Conservation (phyloP, 2,113 vertebrate species). For the Peromyscus californicus region DNA sequence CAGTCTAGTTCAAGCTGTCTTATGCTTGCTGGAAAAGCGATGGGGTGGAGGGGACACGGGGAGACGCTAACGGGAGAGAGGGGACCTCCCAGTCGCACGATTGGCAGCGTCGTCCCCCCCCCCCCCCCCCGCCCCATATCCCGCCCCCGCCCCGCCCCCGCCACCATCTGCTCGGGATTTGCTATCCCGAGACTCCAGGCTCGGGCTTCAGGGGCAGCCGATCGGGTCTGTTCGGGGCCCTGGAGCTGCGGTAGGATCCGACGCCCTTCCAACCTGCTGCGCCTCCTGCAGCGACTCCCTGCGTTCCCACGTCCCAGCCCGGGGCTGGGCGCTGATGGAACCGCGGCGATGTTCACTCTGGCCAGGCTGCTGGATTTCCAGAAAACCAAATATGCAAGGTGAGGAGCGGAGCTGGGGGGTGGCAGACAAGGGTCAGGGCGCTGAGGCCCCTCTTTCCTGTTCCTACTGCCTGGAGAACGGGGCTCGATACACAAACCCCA, state of each 20-base stretch:
- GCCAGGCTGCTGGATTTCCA: constrained; percentile 92
- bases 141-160: constrained; percentile 59
- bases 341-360: constrained; percentile 84
- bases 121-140: neutral
- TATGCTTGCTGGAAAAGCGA: neutral
- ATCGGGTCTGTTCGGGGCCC: neutral
- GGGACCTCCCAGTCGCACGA: neutral
- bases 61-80: neutral
- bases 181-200: neutral
- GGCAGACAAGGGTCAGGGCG: neutral
- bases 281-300: neutral
- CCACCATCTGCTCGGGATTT: constrained; percentile 74
- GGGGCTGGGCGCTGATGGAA: constrained; percentile 83
- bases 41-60: neutral
- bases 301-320: constrained; percentile 13
- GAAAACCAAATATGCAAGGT: constrained; percentile 95
- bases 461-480: neutral
- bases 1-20: neutral
- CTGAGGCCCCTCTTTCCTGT: neutral
- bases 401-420: constrained; percentile 57
- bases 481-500: neutral
- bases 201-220: neutral
- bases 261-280: constrained; percentile 63
- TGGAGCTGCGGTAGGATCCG: neutral
- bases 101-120: constrained; percentile 51